Base-by-base conservation (phyloP, 2,113 vertebrate species). In the Istiophorus platypterus region DNA sequence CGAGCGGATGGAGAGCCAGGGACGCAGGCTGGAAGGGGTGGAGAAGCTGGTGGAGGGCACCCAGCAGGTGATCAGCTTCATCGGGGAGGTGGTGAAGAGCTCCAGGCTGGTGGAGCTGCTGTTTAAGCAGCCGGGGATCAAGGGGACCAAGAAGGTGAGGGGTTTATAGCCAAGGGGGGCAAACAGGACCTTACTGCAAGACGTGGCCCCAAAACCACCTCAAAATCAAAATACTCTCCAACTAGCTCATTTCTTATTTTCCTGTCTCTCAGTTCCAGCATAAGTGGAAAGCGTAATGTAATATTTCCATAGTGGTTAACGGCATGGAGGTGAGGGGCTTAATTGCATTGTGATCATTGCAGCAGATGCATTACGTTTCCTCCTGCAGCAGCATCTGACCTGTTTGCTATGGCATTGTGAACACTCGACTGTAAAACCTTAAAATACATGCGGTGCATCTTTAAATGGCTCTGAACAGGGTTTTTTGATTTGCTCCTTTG, bases 21-120 rank as follows among this genome's bases (percentile, higher is more conserved):
- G 95, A 17, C 93, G 88, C 71, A 95, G 95, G 88, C 68, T 97
- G 85, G 95, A 97, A 17, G 92, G 93, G 81, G 87, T 97, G 77
- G 96, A 97, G 88, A 94, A 87, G 89, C 89, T 95, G 71, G 85
- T 97, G 84, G 92, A 91, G 69, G 93, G 95, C n/a, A 90, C 96
- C 57, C 96, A 97, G 89, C 95, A 96, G 90, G 93, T 96, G 69
- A 84, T 97, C 81, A 88, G 86, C 91, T 96, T 95, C 91, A 86
- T 98, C 39, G 85, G 89, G 73, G 95, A 95, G 72, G 93, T 92
- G 68, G 89, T 96, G 79, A 97, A 96, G 89, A 92, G 86, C 71
- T 95, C 95, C 80, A 73, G 88, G 85, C 85, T 96, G 80, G 90
- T 89, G 64, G 93, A 95, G 82, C 81, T 95, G 78, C 82, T 94